Conservation (phyloP, 2,888 invertebrate species). For the Caenorhabditis sp. region DNA sequence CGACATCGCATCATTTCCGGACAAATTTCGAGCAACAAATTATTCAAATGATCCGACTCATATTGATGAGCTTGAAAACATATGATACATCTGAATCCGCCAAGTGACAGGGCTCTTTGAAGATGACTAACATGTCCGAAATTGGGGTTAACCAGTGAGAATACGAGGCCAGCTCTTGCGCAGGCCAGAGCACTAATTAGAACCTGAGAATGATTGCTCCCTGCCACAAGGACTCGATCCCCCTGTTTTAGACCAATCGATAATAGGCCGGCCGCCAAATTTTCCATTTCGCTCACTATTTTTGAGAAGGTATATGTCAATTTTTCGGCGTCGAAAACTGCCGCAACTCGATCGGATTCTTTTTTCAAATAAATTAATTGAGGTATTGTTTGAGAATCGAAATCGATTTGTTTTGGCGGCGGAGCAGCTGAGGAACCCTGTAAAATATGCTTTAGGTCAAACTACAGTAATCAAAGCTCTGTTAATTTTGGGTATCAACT, state of each 20-base stretch:
- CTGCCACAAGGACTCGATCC: constrained; percentile 73
- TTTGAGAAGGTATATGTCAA: constrained; percentile 53
- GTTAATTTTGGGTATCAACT: too few relatives aligned
- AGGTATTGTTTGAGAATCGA: constrained; percentile 61
- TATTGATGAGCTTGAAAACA: constrained; percentile 66
- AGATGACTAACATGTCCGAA: constrained; percentile 52
- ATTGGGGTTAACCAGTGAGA: constrained; percentile 67
- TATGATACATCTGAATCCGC: constrained; percentile 72
- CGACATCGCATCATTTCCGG: constrained; percentile 58
- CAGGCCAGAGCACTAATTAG: constrained; percentile 61
- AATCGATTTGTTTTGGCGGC: constrained; percentile 52
- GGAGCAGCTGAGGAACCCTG: constrained; percentile 48
- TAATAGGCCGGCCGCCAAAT: constrained; percentile 71
- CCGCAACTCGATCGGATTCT: constrained; percentile 50
- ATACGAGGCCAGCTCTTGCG: constrained; percentile 72
- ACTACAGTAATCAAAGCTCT: too few relatives aligned
- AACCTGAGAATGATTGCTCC: constrained; percentile 72
- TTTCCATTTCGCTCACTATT: constrained; percentile 60
- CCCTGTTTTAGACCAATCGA: constrained; percentile 72
- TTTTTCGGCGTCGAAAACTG: constrained; percentile 65
- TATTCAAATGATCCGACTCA: constrained; percentile 51
- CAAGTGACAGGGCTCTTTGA: constrained; percentile 55
- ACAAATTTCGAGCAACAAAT: constrained; percentile 53
- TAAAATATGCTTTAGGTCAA: too few relatives aligned
- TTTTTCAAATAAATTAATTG: constrained; percentile 62